Conservation (phyloP, 2,888 invertebrate species). For the Rambutsinella grinnellia region DNA sequence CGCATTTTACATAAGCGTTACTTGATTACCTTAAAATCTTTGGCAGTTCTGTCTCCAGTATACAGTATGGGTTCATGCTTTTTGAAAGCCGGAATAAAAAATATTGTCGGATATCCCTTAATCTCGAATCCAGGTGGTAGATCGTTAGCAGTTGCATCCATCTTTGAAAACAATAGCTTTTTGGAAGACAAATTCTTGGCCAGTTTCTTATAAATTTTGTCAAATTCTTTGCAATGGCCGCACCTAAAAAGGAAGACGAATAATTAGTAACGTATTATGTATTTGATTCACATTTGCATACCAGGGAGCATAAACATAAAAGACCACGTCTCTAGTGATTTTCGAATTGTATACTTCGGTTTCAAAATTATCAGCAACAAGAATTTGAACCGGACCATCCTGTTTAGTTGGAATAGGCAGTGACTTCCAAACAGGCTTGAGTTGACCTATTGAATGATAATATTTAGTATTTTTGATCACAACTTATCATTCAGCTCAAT, state of each 20-base stretch:
- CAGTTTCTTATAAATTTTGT: constrained; percentile 70
- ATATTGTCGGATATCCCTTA: constrained; percentile 69
- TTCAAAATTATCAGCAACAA: constrained; percentile 73
- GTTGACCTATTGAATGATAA: constrained; percentile 68
- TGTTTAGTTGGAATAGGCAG: constrained; percentile 72
- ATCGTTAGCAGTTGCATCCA: constrained; percentile 69
- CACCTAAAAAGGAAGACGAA: constrained; percentile 66
- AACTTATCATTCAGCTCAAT: not conserved
- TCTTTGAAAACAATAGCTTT: constrained; percentile 68
- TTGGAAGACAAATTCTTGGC: constrained; percentile 67
- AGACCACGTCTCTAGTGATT: constrained; percentile 71
- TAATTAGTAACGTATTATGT: not conserved
- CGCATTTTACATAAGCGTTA: not conserved
- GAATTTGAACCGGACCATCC: constrained; percentile 71
- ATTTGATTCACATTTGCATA: constrained; percentile 20
- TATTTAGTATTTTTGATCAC: not conserved
- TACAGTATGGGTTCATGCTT: constrained; percentile 69
- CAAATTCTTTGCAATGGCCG: constrained; percentile 73
- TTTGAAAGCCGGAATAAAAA: constrained; percentile 69
- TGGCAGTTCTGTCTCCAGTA: constrained; percentile 68
- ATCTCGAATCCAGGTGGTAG: constrained; percentile 68
- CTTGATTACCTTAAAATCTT: constrained; percentile 67
- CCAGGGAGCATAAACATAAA: constrained; percentile 75
- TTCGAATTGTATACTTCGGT: constrained; percentile 70
- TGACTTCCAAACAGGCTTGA: constrained; percentile 71